Evolutionary conservation across 2,113 vertebrate species (phyloP).

Genomic region (Muntiacus reevesi): DNA sequence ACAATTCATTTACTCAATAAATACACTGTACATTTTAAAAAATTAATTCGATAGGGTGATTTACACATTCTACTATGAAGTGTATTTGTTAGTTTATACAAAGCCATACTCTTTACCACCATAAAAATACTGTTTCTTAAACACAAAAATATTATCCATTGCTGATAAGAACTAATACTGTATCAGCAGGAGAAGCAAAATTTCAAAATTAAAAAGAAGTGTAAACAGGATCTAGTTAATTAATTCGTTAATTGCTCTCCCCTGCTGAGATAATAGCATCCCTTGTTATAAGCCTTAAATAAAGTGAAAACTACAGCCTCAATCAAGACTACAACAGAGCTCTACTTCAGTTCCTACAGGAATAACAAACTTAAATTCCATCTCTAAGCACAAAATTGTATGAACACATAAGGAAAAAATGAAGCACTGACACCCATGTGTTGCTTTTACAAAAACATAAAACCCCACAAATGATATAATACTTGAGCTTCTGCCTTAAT

Average conservation of each 20-base stretch:
- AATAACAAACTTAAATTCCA: neutral
- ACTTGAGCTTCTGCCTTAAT: neutral
- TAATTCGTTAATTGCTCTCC: neutral
- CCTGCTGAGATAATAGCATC: constrained; percentile 23
- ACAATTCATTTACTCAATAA: neutral
- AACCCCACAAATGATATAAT: neutral
- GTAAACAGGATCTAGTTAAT: constrained; percentile 25
- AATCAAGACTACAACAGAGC: neutral
- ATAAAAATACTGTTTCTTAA: constrained; percentile 23
- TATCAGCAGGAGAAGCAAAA: neutral
- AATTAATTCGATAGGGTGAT: neutral
- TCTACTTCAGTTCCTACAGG: neutral
- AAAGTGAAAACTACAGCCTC: neutral
- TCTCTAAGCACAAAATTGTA: neutral
- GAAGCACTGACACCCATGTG: neutral
- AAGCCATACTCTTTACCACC: neutral
- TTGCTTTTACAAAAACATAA: constrained; percentile 24
- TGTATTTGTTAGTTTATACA: neutral
- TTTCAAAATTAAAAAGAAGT: constrained; percentile 18
- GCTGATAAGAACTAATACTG: neutral
- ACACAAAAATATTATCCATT: neutral
- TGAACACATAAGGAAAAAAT: neutral
- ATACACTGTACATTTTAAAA: neutral
- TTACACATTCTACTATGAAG: neutral
- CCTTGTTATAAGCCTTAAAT: constrained; percentile 6